Evolutionary conservation across 1,140 invertebrate genomes (phyloP).

Genomic region (Lepidotrigona ventralis): DNA sequence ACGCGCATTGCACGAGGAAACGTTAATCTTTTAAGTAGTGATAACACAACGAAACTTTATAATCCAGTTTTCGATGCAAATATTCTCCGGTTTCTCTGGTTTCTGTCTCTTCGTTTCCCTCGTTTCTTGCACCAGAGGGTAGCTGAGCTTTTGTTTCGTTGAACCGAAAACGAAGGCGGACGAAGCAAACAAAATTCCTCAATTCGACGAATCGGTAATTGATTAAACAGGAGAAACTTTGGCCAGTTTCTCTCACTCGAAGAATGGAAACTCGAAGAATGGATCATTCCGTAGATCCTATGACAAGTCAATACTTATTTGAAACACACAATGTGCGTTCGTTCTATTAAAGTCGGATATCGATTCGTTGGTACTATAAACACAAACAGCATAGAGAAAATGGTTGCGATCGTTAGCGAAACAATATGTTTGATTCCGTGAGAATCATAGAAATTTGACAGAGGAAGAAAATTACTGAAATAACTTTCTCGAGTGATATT

Average conservation of each 20-base stretch:
- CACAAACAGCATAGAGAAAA: not conserved
- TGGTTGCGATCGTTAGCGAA: not conserved
- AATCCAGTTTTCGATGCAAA: slow-evolving; percentile 59
- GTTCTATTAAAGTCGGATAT: slow-evolving; percentile 6
- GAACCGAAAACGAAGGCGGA: not conserved
- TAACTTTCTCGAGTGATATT: not conserved
- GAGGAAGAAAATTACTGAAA: not conserved
- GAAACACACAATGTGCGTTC: not conserved
- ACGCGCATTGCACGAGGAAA: slow-evolving; percentile 39
- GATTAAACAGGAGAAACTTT: slow-evolving; percentile 32
- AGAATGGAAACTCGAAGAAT: too few species aligned
- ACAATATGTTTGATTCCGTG: not conserved
- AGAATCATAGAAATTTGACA: not conserved
- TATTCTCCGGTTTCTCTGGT: slow-evolving; percentile 25
- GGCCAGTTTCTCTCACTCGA: not conserved
- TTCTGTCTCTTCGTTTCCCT: not conserved
- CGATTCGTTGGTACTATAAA: not conserved
- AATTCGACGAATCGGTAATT: slow-evolving; percentile 43
- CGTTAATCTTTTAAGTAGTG: slow-evolving; percentile 61
- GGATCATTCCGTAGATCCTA: not conserved
- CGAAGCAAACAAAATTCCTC: slow-evolving; percentile 23
- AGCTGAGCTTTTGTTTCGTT: slow-evolving; percentile 25
- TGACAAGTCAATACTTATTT: not conserved
- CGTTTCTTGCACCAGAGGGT: not conserved
- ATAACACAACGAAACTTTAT: slow-evolving; percentile 63